Conservation (phyloP, 2,888 invertebrate genomes). For the Plutella xylostella region DNA sequence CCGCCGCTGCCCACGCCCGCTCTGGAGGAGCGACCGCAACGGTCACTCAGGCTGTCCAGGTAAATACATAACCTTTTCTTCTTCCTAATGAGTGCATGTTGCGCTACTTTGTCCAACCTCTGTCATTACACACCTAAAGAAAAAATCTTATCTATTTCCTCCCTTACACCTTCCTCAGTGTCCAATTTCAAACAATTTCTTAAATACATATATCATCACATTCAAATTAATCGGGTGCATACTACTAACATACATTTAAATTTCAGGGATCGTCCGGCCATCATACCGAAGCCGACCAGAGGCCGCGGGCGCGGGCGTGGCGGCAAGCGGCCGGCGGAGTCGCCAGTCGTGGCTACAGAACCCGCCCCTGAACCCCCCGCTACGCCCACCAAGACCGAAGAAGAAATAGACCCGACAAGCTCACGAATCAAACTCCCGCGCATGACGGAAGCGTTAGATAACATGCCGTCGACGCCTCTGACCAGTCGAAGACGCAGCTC, state of each 20-base stretch:
- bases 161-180: no score
- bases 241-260: no score
- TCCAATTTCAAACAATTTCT: no score
- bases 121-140: no score
- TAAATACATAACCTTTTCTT: conserved; percentile 22
- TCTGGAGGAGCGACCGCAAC: conserved; percentile 57
- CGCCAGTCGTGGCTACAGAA: conserved; percentile 18
- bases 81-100: no score
- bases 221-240: no score
- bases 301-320: conserved; percentile 52
- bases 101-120: no score
- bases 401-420: conserved; percentile 50
- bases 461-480: conserved; percentile 48
- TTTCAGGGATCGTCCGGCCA: conserved; percentile 50
- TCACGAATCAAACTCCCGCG: conserved; percentile 58
- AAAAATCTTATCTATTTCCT: no score
- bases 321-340: conserved; percentile 24
- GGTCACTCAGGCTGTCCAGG: conserved; percentile 57
- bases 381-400: conserved; percentile 24
- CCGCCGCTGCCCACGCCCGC: conserved; percentile 47
- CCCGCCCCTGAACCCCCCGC: conserved; percentile 25
- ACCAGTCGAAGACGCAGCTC: conserved; percentile 40
- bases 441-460: conserved; percentile 58
- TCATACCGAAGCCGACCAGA: conserved; percentile 35
- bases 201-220: no score